A percentile compares a stretch with the other conserved stretches of the same genome.
These are phyloP conservation scores for Discoglossus pictus DNA, from an alignment of 2,797 vertebrate genomes.

Conservation along the genomic window DNA sequence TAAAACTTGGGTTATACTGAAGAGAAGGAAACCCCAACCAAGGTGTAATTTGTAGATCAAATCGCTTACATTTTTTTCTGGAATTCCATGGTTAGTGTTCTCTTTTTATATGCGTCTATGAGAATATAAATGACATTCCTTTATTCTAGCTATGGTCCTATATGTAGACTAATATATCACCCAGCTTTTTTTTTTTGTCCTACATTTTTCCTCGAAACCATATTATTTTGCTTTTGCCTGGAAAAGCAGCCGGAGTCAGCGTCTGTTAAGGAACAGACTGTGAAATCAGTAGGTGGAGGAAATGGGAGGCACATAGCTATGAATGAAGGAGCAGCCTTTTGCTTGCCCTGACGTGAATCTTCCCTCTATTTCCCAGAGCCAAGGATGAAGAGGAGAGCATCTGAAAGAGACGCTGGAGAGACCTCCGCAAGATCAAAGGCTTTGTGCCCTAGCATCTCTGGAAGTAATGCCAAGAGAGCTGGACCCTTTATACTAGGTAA, in stretches of 20 bases:
- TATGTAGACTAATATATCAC: too few species aligned
- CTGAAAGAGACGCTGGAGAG: slow-evolving; percentile 93
- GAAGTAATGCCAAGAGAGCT: slow-evolving; percentile 93
- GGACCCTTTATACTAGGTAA: slow-evolving; percentile 96
- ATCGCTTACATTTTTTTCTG: too few species aligned
- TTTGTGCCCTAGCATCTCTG: slow-evolving; percentile 90
- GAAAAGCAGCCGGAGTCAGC: slow-evolving; percentile 19
- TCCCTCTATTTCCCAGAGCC: slow-evolving; percentile 62
- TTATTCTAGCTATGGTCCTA: too few species aligned
- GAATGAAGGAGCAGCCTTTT: slow-evolving; percentile 16
- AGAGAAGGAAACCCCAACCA: too few species aligned
- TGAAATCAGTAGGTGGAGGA: slow-evolving; percentile 51
- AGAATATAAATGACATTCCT: too few species aligned
- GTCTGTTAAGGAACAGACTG: slow-evolving; percentile 45
- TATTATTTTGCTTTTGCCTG: background rate
- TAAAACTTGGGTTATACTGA: too few species aligned
- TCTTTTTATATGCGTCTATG: too few species aligned
- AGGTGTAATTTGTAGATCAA: too few species aligned
- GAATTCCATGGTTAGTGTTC: too few species aligned
- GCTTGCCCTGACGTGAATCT: slow-evolving; percentile 51
- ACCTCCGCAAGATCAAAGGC: slow-evolving; percentile 89
- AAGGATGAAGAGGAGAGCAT: slow-evolving; percentile 97
- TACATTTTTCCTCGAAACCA: too few species aligned
- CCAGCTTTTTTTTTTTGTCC: too few species aligned
- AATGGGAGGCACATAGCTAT: slow-evolving; percentile 35